phyloP scores from a whole-genome alignment of 2,888 invertebrate genomes.

The Hemistola chrysoprasaria region DNA sequence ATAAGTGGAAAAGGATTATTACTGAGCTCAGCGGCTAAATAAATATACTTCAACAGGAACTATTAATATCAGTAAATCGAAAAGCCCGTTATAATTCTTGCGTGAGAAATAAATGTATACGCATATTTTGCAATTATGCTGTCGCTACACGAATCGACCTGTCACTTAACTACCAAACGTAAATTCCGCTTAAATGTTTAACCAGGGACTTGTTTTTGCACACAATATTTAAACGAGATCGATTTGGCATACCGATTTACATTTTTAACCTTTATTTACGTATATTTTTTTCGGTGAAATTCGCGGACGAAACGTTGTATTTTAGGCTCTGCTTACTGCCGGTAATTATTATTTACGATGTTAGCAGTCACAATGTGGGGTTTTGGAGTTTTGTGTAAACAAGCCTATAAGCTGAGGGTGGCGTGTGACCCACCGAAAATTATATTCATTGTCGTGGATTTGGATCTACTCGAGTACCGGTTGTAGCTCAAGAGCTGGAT shows the following conservation, averaged over 20 bases:
- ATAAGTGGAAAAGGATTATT: too few relatives aligned
- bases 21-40: too few relatives aligned
- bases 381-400: conserved; percentile 53
- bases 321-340: conserved; percentile 39
- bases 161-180: conserved; percentile 18
- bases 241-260: conserved; percentile 47
- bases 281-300: conserved; percentile 21
- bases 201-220: conserved; percentile 38
- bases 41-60: conserved; percentile 1
- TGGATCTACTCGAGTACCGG: conserved; percentile 24
- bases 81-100: conserved; percentile 5
- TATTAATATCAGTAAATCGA: not conserved
- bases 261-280: conserved; percentile 43
- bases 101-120: conserved; percentile 17
- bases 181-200: conserved; percentile 20
- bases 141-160: conserved; percentile 24
- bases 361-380: conserved; percentile 53
- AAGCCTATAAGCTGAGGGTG: conserved; percentile 49
- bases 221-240: conserved; percentile 45
- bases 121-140: conserved; percentile 26
- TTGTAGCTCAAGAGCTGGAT: conserved; percentile 10
- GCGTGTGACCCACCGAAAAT: conserved; percentile 39
- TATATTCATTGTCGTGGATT: conserved; percentile 29
- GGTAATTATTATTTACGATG: conserved; percentile 57
- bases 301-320: conserved; percentile 30